Conservation (phyloP, 1,140 invertebrate genomes). For the Drosophila elegans region DNA sequence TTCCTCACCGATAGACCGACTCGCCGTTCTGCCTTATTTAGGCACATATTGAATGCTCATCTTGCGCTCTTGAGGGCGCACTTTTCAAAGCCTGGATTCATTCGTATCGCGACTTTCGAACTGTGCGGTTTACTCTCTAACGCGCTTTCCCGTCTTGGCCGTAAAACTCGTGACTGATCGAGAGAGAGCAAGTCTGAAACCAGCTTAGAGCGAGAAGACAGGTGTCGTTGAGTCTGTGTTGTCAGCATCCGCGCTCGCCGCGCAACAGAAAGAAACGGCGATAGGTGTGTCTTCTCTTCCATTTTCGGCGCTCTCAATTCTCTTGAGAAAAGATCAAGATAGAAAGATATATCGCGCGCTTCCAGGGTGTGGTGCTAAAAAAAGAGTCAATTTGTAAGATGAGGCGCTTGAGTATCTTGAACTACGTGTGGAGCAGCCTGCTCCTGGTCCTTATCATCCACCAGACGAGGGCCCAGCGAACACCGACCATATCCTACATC, state of each 20-base stretch:
- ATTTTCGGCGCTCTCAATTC: constrained; percentile 28
- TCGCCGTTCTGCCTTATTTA: neutral
- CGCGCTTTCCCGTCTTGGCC: constrained; percentile 25
- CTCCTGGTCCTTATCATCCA: constrained; percentile 35
- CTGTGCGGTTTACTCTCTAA: constrained; percentile 51
- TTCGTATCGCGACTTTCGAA: constrained; percentile 44
- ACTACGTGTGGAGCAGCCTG: constrained; percentile 38
- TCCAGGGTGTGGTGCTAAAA: constrained; percentile 71
- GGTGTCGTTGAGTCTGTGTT: constrained; percentile 39
- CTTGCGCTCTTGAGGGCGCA: constrained; percentile 5
- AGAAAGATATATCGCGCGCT: constrained; percentile 21
- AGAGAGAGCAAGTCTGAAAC: constrained; percentile 52
- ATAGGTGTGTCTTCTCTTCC: constrained; percentile 26
- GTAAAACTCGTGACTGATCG: constrained; percentile 26
- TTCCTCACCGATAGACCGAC: neutral
- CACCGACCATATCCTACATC: constrained; percentile 96
- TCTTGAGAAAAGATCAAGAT: constrained; percentile 16
- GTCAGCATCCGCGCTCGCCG: constrained; percentile 65
- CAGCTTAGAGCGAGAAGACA: constrained; percentile 76
- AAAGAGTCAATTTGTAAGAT: constrained; percentile 39
- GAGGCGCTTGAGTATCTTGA: constrained; percentile 42
- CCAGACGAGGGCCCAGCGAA: constrained; percentile 87
- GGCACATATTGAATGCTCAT: neutral
- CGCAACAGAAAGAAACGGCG: constrained; percentile 64
- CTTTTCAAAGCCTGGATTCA: constrained; percentile 14